Percentiles rank a stretch among this genome's conserved stretches.
phyloP scores from a whole-genome alignment of 2,797 vertebrate species.

The Platyrinchus mystaceus region DNA sequence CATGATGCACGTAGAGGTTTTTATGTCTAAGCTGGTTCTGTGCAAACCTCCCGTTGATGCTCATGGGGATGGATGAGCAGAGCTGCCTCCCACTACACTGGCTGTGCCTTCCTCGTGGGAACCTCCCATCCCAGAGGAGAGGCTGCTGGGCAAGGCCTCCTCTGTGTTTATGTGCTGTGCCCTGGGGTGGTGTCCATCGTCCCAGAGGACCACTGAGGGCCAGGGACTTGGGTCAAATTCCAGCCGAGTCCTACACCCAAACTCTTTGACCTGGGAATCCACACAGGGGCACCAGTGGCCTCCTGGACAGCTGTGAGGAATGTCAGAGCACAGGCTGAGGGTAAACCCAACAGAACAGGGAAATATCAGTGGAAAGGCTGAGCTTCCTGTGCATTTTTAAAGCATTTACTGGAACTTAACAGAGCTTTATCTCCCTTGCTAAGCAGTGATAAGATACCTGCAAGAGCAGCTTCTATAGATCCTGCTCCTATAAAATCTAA shows the following conservation, averaged over 20 bases:
- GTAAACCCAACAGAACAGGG: not conserved
- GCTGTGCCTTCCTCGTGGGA: fast-evolving
- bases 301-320: not conserved
- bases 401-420: not conserved
- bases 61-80: not conserved
- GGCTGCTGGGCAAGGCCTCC: not conserved
- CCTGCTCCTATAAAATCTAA: not conserved
- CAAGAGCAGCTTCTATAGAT: not conserved
- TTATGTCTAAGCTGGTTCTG: fast-evolving
- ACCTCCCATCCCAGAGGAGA: fast-evolving
- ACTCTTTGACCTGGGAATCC: not conserved
- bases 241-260: not conserved
- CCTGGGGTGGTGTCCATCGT: fast-evolving
- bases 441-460: not conserved
- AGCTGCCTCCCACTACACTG: not conserved
- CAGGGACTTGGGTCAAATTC: fast-evolving
- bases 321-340: not conserved
- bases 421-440: not conserved
- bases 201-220: fast-evolving
- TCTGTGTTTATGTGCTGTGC: fast-evolving
- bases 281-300: fast-evolving
- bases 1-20: fast-evolving
- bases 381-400: not conserved
- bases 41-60: fast-evolving
- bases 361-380: not conserved